Base-by-base conservation (phyloP, 2,797 vertebrate genomes). In the Pseudochaenichthys georgianus region DNA sequence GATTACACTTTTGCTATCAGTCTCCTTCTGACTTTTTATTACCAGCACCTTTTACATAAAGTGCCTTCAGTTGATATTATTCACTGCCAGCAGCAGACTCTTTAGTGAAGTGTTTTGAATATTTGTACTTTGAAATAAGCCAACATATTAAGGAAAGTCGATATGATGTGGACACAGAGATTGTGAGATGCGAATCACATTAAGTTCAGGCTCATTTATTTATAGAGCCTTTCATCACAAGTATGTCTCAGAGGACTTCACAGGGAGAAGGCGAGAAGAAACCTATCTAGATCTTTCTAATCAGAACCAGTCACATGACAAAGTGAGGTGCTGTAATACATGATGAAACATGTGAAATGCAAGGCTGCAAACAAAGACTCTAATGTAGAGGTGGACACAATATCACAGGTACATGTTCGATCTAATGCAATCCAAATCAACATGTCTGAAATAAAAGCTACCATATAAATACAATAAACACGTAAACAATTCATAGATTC, bases 281-380 rank as follows among this genome's bases (percentile, higher is more conserved):
- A 76, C 61, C 61, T 72, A 55, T 85, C 81, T 72, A n/a, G 55
- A 80, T 73, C 66, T 28, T 71, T 77, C 55, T 77, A 67, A 87
- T 86, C 86, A 75, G 42, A 61, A 78, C 87, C 82, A 78, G 64
- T 83, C 80, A 87, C 80, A 64, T 75, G 64, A 83, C 80, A 86
- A 86, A 87, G 54, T 65, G 59, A 87, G 76, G 73, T 54, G 75
- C 59, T 87, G 88, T 88, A 91, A 91, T 78, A 84, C 80, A 88
- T 90, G 88, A 92, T 91, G 89, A 88, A 92, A 93, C 85, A 68
- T 60, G 77, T 80, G 88, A 88, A 92, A 91, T 57, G 43, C 46
- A 72, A 74, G 60, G 65, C 68, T 72, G 75, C 43, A 78, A 83
- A 88, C 74, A 83, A 72, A 73, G 47, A 64, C 43, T 62, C 55